Evolutionary conservation across 2,797 vertebrate genomes (phyloP), one percentile per base, ranked within the genome.

Genomic region (Capromys pilorides): DNA sequence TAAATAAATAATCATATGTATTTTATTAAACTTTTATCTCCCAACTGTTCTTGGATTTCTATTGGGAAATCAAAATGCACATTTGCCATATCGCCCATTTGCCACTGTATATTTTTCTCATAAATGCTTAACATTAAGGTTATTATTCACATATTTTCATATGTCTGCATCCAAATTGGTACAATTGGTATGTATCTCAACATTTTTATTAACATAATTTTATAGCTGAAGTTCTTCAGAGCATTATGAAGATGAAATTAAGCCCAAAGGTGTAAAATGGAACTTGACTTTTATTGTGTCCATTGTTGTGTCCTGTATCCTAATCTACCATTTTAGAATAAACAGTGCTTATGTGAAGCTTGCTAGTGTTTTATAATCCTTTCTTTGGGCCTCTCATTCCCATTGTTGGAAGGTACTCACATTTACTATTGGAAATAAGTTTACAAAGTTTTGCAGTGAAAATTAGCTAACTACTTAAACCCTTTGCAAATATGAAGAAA

Each of bases 301-400:
- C 21, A 0, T 94, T 93, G 7, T 86, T 82, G 88, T 64, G 39
- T 54, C 13, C 28, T 84, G 8, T 4, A 45, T 87, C 5, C 90
- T 79, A 51, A 71, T 73, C 41, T 80, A 28, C 21, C 21, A 90
- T 71, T 2, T 86, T 66, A 91, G 82, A 16, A 19, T 45, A n/a
- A 94, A 19, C 8, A 26, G 2, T 64, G 8, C 14, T 31, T 86
- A 83, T 57, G n/a, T 94, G 62, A 82, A 78, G 24, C 7, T 49
- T 57, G 0, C 64, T 92, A 49, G 66, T 59, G 95, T 81, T 80
- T 84, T 51, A 49, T 41, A 41, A 36, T 82, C 93, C 90, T 91
- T 82, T 79, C 12, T 82, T 36, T 33, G 13, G n/a, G 5, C 13
- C 4, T 67, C 36, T 90, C 9, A 36, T 94, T 81, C 21, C 3